phyloP scores from a whole-genome alignment of 2,888 invertebrate species.

The Dorcus hopei region DNA sequence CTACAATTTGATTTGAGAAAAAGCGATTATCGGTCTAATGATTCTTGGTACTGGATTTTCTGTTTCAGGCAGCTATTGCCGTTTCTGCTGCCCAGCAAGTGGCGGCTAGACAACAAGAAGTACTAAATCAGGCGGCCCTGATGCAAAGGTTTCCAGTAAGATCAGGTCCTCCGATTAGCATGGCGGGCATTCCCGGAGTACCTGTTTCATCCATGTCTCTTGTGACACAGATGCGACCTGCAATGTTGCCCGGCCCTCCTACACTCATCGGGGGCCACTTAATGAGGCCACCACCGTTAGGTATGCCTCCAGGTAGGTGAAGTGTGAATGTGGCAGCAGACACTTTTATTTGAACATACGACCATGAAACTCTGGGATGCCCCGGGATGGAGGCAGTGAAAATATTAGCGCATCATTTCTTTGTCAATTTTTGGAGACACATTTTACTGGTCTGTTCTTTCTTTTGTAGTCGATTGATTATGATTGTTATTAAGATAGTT shows the following conservation, averaged over 20 bases:
- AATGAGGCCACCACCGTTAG: conserved; percentile 64
- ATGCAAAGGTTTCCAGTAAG: conserved; percentile 52
- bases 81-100: conserved; percentile 53
- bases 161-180: conserved; percentile 47
- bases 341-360: not conserved
- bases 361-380: not conserved
- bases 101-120: conserved; percentile 50
- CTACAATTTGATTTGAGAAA: too few species aligned
- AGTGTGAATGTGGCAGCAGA: not conserved
- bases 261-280: conserved; percentile 57
- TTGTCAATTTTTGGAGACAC: not conserved
- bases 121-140: conserved; percentile 42
- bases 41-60: not conserved
- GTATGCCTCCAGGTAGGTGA: conserved; percentile 64
- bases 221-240: conserved; percentile 55
- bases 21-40: too few species aligned
- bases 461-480: not conserved
- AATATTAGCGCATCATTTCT: not conserved
- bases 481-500: too few species aligned
- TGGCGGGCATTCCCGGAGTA: conserved; percentile 52
- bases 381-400: not conserved
- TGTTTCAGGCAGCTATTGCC: conserved; percentile 13
- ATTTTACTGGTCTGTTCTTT: not conserved
- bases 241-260: conserved; percentile 53
- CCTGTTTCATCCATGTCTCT: conserved; percentile 52